phyloP scores from a whole-genome alignment of 2,888 invertebrate genomes.

The Chelonus formosanus region DNA sequence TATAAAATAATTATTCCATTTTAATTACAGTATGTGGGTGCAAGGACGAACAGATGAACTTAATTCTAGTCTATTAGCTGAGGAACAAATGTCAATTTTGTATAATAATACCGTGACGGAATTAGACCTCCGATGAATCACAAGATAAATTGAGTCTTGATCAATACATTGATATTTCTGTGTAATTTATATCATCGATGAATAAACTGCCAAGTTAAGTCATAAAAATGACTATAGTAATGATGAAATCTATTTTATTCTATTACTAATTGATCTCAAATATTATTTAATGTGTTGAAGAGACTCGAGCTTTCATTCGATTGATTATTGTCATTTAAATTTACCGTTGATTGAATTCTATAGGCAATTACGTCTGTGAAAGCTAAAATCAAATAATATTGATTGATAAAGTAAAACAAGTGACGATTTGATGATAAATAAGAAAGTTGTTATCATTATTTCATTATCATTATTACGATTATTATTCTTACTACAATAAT shows the following conservation, averaged over 20 bases:
- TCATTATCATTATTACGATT: not conserved
- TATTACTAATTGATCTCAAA: no score
- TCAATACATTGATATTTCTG: constrained; percentile 6
- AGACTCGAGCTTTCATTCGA: no score
- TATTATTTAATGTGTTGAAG: no score
- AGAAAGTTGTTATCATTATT: not conserved
- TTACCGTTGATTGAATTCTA: constrained; percentile 29
- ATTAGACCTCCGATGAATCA: constrained; percentile 4
- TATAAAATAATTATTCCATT: constrained; percentile 3
- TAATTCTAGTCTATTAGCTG: not conserved
- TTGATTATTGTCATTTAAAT: constrained; percentile 2
- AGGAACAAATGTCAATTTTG: constrained; percentile 5
- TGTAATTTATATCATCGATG: not conserved
- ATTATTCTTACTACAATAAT: no score
- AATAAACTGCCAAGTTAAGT: no score
- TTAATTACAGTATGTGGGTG: constrained; percentile 9
- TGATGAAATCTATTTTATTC: no score
- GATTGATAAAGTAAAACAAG: constrained; percentile 8
- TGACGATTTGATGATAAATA: not conserved
- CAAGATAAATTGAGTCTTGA: constrained; percentile 5
- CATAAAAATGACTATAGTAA: no score
- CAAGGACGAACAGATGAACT: constrained; percentile 6
- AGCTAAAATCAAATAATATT: constrained; percentile 26
- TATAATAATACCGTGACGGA: not conserved
- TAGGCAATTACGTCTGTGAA: constrained; percentile 19